These are phyloP conservation scores for Tichodroma muraria DNA, from an alignment of 2,113 vertebrate species.

Conservation along the genomic window DNA sequence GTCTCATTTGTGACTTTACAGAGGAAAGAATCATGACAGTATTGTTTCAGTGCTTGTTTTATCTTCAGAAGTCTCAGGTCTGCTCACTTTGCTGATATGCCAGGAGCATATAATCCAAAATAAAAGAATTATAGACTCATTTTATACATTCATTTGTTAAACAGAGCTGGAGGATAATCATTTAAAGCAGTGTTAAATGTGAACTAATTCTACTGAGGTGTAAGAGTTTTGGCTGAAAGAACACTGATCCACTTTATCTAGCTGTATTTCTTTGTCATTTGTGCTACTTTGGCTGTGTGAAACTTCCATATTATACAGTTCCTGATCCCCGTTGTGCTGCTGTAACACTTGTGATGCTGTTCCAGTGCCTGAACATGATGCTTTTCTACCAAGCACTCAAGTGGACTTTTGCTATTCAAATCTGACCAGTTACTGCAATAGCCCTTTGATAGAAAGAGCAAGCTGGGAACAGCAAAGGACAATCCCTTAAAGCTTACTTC, in stretches of 20 bases:
- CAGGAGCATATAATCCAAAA: not conserved
- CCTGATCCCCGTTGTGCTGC: not conserved
- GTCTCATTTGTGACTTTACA: conserved; percentile 34
- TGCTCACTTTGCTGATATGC: not conserved
- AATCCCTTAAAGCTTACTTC: not conserved
- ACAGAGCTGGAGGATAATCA: not conserved
- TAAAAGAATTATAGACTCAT: not conserved
- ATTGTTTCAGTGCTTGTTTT: not conserved
- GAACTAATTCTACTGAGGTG: not conserved
- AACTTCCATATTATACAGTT: not conserved
- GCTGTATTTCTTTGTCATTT: not conserved
- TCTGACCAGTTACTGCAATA: not conserved
- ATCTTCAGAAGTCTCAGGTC: not conserved
- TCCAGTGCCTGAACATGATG: not conserved
- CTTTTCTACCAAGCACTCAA: not conserved
- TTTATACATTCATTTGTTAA: not conserved
- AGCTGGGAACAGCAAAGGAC: not conserved
- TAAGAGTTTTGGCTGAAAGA: not conserved
- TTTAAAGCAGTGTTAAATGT: not conserved
- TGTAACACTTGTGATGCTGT: not conserved
- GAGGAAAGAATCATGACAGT: not conserved
- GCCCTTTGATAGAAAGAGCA: not conserved
- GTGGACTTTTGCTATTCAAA: not conserved
- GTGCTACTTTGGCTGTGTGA: not conserved
- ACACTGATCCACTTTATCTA: not conserved